Base-by-base conservation (phyloP, 2,888 invertebrate genomes). In the Sphecodes monilicornis region DNA sequence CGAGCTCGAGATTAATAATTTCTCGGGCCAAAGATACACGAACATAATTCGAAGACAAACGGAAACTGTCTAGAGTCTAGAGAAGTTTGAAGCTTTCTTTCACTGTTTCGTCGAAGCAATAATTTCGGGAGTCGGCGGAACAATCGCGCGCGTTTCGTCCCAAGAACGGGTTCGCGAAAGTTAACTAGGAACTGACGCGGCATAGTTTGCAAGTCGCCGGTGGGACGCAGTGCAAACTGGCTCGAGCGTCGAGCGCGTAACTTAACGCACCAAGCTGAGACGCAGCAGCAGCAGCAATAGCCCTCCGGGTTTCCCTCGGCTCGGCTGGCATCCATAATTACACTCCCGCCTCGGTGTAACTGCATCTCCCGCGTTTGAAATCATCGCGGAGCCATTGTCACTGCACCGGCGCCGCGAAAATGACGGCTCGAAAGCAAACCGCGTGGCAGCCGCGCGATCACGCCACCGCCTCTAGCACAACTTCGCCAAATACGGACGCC, bases 271-370 rank as follows among this genome's bases (percentile, higher is more conserved):
- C 36, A 60, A 22, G 64, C n/a, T 43, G 66, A 29, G 50, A n/a
- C 13, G 39, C 69, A 36, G 39, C 57, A 22, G 22, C 68, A 60
- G 69, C 60, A 78, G 16, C 26, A 4, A 16, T 26, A 57, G 13
- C 60, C 60, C 26, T 60, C 46, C 29, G 57, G 18, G 26, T 74
- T 64, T 78, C 73, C 13, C 26, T n/a, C 16, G 26, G 13, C 79
- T 70, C 79, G 50, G 50, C 74, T 74, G 32, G 64, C 36, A 78
- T 71, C 69, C 70, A 75, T 82, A 82, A 82, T 82, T 82, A 70
- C 80, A 54, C 79, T 41, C 82, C 50, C 74, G n/a, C 22, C 50
- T 16, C 60, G 70, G n/a, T 46, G 74, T 75, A 70, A 70, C 82
- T 82, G 82, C 78, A n/a, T 64, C 41, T 60, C 60, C 41, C 64